phyloP scores from a whole-genome alignment of 2,888 invertebrate genomes.

The Macrophya annulata region DNA sequence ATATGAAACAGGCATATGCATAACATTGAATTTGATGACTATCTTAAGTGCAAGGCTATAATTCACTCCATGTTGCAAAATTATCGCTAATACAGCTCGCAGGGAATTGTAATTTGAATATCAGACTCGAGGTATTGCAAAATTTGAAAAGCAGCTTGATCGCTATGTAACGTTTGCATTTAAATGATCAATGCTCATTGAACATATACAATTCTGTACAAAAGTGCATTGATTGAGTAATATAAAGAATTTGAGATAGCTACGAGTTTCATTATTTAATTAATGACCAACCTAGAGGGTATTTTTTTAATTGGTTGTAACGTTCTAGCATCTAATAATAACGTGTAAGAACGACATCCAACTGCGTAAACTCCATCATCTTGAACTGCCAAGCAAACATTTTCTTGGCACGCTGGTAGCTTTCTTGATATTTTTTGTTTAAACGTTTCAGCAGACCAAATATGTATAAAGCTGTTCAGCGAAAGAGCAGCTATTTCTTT shows the following conservation, averaged over 20 bases:
- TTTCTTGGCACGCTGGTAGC: slow-evolving; percentile 94
- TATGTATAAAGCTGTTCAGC: slow-evolving; percentile 96
- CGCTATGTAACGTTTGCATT: too few species aligned
- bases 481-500: slow-evolving; percentile 95
- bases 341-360: slow-evolving; percentile 95
- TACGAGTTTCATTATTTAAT: background rate
- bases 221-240: background rate
- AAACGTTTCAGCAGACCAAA: slow-evolving; percentile 95
- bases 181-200: too few species aligned
- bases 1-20: too few species aligned
- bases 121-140: too few species aligned
- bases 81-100: too few species aligned
- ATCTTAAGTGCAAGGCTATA: too few species aligned
- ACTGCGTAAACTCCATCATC: slow-evolving; percentile 95
- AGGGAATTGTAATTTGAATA: too few species aligned
- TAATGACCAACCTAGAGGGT: slow-evolving; percentile 73
- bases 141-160: too few species aligned
- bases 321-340: slow-evolving; percentile 93
- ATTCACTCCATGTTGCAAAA: too few species aligned
- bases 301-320: slow-evolving; percentile 84
- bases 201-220: background rate
- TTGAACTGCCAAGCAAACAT: slow-evolving; percentile 95
- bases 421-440: slow-evolving; percentile 93
- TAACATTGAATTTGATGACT: too few species aligned
- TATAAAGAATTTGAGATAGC: background rate